Evolutionary conservation across 2,888 invertebrate species (phyloP).

Genomic region (Kuschelorhynchus macadamiae): DNA sequence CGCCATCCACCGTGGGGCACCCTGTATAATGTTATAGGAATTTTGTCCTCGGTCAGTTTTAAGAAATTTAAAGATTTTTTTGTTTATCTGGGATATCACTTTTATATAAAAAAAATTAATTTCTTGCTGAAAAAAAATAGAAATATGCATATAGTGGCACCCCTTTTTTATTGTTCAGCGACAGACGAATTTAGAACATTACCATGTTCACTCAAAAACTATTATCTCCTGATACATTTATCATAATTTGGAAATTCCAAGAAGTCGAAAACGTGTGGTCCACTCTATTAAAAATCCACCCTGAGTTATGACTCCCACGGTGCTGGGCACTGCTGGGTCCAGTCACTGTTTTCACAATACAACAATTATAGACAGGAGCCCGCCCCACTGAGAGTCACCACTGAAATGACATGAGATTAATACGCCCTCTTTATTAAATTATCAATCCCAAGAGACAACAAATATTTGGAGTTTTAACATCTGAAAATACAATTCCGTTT

Average conservation of each 20-base stretch:
- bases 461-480: constrained; percentile 18
- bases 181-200: too few species aligned
- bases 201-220: too few species aligned
- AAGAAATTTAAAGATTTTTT: too few species aligned
- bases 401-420: constrained; percentile 67
- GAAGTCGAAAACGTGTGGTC: constrained; percentile 65
- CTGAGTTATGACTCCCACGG: constrained; percentile 41
- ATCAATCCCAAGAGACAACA: constrained; percentile 63
- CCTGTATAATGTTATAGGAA: too few species aligned
- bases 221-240: constrained; percentile 9
- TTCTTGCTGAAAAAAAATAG: too few species aligned
- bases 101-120: too few species aligned
- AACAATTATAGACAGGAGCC: constrained; percentile 66
- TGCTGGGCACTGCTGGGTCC: constrained; percentile 59
- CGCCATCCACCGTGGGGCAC: too few species aligned
- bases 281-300: constrained; percentile 45
- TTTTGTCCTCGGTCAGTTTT: too few species aligned
- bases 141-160: too few species aligned
- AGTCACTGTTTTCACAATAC: constrained; percentile 68
- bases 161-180: too few species aligned
- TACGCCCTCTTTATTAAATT: constrained; percentile 67
- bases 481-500: constrained; percentile 9
- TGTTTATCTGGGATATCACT: too few species aligned
- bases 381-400: constrained; percentile 64
- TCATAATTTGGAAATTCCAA: constrained; percentile 49